Conservation (phyloP, 1,140 invertebrate species). For the Drosophila dunni region DNA sequence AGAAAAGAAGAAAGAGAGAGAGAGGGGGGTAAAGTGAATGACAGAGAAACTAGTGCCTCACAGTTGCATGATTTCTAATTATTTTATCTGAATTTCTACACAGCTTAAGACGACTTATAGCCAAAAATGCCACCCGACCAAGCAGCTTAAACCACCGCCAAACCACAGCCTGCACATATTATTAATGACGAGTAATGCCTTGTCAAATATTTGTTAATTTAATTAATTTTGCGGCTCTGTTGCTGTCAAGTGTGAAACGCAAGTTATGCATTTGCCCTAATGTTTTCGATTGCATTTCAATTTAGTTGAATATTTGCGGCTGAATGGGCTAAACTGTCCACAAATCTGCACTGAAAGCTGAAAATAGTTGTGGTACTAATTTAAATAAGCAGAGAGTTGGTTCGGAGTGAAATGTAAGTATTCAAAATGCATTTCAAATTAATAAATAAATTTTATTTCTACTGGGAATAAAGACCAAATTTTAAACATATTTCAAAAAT, state of each 20-base stretch:
- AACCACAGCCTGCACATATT: slow-evolving; percentile 20
- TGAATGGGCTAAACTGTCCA: slow-evolving; percentile 10
- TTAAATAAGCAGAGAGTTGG: not conserved
- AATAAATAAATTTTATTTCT: not conserved
- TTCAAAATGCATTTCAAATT: not conserved
- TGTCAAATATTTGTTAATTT: slow-evolving; percentile 74
- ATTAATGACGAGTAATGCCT: slow-evolving; percentile 71
- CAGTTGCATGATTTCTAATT: slow-evolving; percentile 71
- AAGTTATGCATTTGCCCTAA: not conserved
- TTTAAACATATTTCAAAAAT: not conserved
- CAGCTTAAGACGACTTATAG: slow-evolving; percentile 12
- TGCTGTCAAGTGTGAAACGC: slow-evolving; percentile 50
- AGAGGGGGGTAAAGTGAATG: not conserved
- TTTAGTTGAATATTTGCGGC: not conserved
- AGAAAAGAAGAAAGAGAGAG: not conserved
- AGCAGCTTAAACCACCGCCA: no score
- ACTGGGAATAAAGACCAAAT: not conserved
- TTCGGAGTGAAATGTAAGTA: not conserved
- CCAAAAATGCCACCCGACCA: not conserved
- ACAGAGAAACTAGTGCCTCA: no score
- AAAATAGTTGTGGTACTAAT: not conserved
- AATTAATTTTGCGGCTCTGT: slow-evolving; percentile 49
- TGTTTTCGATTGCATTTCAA: slow-evolving; percentile 11
- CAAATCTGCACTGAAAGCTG: not conserved
- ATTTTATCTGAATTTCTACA: slow-evolving; percentile 34